These are phyloP conservation scores for Callyntrura guangdongensis DNA, from an alignment of 2,888 invertebrate genomes.

Conservation along the genomic window DNA sequence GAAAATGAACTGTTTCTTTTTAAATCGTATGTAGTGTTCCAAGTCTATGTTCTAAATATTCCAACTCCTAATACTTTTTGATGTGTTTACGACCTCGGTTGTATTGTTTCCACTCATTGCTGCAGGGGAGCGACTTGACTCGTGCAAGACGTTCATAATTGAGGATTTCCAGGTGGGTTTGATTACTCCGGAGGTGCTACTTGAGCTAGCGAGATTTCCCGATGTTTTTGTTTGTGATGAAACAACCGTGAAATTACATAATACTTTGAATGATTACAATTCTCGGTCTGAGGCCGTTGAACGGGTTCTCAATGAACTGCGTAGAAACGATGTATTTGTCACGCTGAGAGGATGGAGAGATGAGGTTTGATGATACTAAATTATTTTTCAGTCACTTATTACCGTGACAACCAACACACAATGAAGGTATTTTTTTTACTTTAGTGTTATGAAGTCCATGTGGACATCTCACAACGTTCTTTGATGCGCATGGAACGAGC, in stretches of 20 bases:
- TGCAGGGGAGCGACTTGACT: constrained; percentile 68
- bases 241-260: constrained; percentile 93
- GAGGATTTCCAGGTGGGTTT: constrained; percentile 96
- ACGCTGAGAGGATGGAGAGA: constrained; percentile 97
- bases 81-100: not conserved
- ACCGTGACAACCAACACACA: no score
- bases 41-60: not conserved
- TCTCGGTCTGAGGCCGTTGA: constrained; percentile 93
- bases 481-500: constrained; percentile 95
- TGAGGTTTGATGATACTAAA: constrained; percentile 89
- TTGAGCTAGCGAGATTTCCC: constrained; percentile 92
- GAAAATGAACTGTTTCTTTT: constrained; percentile 77
- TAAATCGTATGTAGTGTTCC: constrained; percentile 56
- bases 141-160: constrained; percentile 91
- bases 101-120: not conserved
- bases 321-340: constrained; percentile 91
- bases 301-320: constrained; percentile 91
- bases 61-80: no score
- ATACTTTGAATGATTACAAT: constrained; percentile 94
- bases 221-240: constrained; percentile 92
- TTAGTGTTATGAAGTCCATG: constrained; percentile 95
- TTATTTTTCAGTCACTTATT: constrained; percentile 5
- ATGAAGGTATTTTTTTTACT: constrained; percentile 85
- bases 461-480: constrained; percentile 89
- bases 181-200: constrained; percentile 93